Evolutionary conservation across 92 coral and sea anemone genomes (phyloP).

Genomic region (Bergia sp.): DNA sequence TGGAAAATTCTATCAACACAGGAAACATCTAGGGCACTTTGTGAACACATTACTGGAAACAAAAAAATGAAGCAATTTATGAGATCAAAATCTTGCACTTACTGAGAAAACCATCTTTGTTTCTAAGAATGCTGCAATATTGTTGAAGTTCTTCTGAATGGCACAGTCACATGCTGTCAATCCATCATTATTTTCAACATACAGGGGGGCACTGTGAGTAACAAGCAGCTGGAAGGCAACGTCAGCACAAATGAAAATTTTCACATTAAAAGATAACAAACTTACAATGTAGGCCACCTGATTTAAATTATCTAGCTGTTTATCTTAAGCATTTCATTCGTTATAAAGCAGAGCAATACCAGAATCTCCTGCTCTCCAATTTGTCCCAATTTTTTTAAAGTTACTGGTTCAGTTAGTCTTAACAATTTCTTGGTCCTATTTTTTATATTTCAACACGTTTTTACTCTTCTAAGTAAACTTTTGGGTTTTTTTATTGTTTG

Average conservation of each 20-base stretch:
- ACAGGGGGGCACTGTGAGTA: slow-evolving; percentile 81
- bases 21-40: too few relatives aligned
- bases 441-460: too few relatives aligned
- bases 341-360: too few relatives aligned
- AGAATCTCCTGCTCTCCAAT: too few relatives aligned
- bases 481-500: too few relatives aligned
- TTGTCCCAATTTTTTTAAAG: too few relatives aligned
- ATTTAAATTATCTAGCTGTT: too few relatives aligned
- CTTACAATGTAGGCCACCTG: background rate
- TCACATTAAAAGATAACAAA: background rate
- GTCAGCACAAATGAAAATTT: background rate
- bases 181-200: slow-evolving; percentile 84
- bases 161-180: slow-evolving; percentile 99
- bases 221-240: slow-evolving; percentile 73
- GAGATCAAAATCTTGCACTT: slow-evolving; percentile 40
- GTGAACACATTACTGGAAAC: background rate
- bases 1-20: background rate
- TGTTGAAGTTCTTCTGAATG: slow-evolving; percentile 75
- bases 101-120: slow-evolving; percentile 99
- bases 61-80: background rate
- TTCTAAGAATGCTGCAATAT: slow-evolving; percentile 94
- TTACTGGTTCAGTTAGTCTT: too few relatives aligned
- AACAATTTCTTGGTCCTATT: too few relatives aligned
- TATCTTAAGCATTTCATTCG: too few relatives aligned
- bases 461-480: too few relatives aligned